Evolutionary conservation across 2,888 invertebrate species (phyloP), one percentile per base, ranked within the genome.

Genomic region (Xestia rhomboidea): DNA sequence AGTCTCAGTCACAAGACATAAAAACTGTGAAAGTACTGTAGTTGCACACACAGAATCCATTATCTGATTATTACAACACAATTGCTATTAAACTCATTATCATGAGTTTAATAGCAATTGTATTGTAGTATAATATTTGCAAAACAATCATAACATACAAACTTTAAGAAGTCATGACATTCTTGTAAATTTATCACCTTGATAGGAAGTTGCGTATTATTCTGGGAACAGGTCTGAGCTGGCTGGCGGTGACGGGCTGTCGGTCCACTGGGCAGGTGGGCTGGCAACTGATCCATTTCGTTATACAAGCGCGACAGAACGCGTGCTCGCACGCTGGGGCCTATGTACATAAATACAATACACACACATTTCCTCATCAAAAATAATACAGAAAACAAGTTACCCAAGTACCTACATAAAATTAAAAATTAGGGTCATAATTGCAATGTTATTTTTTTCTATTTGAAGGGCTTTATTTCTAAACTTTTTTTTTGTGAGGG

Each of bases 281-380:
- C 94, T 99, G 99, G 71, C 99, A 97, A 85, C 98, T 98, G 87
- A 99, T 97, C 99, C 99, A 99, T 95, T 99, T 99, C 82, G 98
- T 98, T 90, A 99, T 99, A 95, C 99, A 99, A 70, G 97, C 98
- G 90, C 98, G 98, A 94, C 99, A 99, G 96, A 99, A 99, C 77
- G 99, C 99, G 97, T 99, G 99, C 94, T 99, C 99, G 95, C 99
- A 99, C 90, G 98, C 98, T 71, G 99, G 99, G 74, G 99, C 99
- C 99, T 99, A 94, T 41, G 86, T 82, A 76, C 81, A 89, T 79
- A 77, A 79, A 73, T 78, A 77, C 57, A 77, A 49, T 30, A 38
- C 73, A 73, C 57, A 68, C 51, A 49, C 44, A 44, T 51, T 66
- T 82, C 70, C 76, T 81, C 77, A 51, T 46, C 15, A 34, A 62